Conservation (phyloP, 1,140 invertebrate species). For the Caligus rogercresseyi region DNA sequence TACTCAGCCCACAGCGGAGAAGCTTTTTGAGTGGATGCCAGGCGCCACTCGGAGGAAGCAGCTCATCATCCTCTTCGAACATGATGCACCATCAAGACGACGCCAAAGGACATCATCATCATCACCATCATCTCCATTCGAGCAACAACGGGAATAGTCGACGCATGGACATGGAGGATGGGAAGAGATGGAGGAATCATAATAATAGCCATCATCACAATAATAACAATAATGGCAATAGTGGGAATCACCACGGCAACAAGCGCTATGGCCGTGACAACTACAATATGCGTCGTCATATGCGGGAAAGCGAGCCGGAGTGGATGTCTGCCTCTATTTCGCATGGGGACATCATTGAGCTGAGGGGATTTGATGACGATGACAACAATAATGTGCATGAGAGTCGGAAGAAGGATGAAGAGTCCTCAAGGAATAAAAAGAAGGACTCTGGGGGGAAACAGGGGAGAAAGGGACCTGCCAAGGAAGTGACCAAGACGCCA, state of each 20-base stretch:
- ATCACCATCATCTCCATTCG: conserved; percentile 23
- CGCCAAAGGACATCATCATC: conserved; percentile 23
- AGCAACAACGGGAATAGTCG: background rate
- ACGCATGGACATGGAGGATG: background rate
- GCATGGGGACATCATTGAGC: conserved; percentile 76
- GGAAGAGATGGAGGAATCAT: conserved; percentile 21
- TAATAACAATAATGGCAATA: conserved; percentile 8
- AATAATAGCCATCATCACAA: background rate
- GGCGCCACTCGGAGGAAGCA: conserved; percentile 27
- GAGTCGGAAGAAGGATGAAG: background rate
- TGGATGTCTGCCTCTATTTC: conserved; percentile 69
- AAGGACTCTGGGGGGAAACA: conserved; percentile 9
- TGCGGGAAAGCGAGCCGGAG: conserved; percentile 31
- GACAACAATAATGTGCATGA: conserved; percentile 31
- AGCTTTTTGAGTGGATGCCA: conserved; percentile 64
- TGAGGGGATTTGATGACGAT: conserved; percentile 66
- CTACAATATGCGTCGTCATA: background rate
- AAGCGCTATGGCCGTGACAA: conserved; percentile 11
- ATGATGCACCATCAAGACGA: conserved; percentile 17
- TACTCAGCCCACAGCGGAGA: conserved; percentile 56
- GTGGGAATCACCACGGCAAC: conserved; percentile 4
- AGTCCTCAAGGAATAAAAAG: background rate
- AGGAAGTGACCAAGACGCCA: conserved; percentile 31
- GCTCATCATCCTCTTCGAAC: background rate
- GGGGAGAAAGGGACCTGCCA: conserved; percentile 27